These are phyloP conservation scores for Caenorhabditis sp. DNA, from an alignment of 2,888 invertebrate species.

Conservation along the genomic window DNA sequence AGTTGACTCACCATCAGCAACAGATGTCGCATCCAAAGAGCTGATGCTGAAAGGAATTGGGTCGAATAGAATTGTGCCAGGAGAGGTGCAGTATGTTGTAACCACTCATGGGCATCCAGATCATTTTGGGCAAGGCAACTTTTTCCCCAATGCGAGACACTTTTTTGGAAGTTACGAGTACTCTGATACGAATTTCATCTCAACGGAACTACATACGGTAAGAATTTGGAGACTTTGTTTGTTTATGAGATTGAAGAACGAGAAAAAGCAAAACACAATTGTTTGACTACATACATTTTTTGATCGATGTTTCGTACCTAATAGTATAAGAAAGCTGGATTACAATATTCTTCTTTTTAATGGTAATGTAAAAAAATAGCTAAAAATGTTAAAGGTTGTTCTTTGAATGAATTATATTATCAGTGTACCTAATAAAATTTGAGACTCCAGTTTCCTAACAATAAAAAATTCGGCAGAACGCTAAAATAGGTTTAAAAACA, in stretches of 20 bases:
- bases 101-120: conserved; percentile 68
- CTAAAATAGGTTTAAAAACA: too few relatives aligned
- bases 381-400: too few relatives aligned
- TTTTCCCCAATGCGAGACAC: conserved; percentile 66
- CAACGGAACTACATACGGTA: conserved; percentile 55
- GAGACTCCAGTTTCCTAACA: too few relatives aligned
- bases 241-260: not conserved
- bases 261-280: not conserved
- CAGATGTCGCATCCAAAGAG: conserved; percentile 60
- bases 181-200: conserved; percentile 55
- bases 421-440: too few relatives aligned
- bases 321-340: too few relatives aligned
- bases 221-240: not conserved
- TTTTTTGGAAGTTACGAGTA: conserved; percentile 68
- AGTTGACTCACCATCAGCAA: conserved; percentile 65
- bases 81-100: conserved; percentile 60
- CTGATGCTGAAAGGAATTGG: conserved; percentile 57
- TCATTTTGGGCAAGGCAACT: conserved; percentile 63
- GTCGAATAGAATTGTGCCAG: conserved; percentile 51
- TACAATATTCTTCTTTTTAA: too few relatives aligned
- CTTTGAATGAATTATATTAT: too few relatives aligned
- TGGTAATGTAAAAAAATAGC: too few relatives aligned
- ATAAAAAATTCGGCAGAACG: too few relatives aligned
- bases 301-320: too few relatives aligned
- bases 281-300: too few relatives aligned